phyloP scores from a whole-genome alignment of 2,888 invertebrate genomes.

The Mythimna loreyi region DNA sequence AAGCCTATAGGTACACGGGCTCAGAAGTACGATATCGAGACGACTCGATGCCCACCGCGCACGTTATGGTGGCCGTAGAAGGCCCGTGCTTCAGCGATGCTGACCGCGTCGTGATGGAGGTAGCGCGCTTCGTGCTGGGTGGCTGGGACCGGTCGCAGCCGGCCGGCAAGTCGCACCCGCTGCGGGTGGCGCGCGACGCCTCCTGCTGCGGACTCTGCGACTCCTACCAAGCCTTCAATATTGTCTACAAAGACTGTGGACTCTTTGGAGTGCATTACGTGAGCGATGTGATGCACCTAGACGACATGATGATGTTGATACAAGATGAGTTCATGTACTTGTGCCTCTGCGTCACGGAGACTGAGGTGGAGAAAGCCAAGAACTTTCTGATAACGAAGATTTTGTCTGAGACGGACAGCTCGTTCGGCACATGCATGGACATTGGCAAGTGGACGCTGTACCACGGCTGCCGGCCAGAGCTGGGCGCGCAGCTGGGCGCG shows the following conservation, averaged over 20 bases:
- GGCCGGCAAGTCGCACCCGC: conserved; percentile 95
- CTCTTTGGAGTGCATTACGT: conserved; percentile 98
- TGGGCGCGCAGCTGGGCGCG: conserved; percentile 95
- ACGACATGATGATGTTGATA: conserved; percentile 93
- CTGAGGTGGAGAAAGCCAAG: conserved; percentile 97
- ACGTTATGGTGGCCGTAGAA: conserved; percentile 97
- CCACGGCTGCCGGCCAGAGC: conserved; percentile 96
- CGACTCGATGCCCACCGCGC: conserved; percentile 96
- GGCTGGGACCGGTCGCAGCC: conserved; percentile 97
- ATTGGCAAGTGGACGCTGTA: conserved; percentile 98
- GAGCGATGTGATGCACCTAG: conserved; percentile 92
- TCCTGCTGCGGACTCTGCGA: conserved; percentile 94
- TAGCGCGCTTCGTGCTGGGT: conserved; percentile 97
- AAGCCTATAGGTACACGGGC: conserved; percentile 95
- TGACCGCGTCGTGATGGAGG: conserved; percentile 97
- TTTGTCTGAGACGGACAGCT: conserved; percentile 96
- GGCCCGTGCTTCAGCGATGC: conserved; percentile 97
- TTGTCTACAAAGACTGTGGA: conserved; percentile 99
- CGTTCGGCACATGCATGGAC: conserved; percentile 98
- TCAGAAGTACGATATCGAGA: conserved; percentile 97
- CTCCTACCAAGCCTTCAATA: conserved; percentile 98
- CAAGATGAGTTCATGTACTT: conserved; percentile 96
- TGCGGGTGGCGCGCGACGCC: conserved; percentile 93
- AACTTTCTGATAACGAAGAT: conserved; percentile 97
- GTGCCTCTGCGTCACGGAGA: conserved; percentile 95